A percentile compares a stretch with the other conserved stretches of the same genome.
Conservation (phyloP, 1,140 invertebrate species). For the Piezodorus guildinii region DNA sequence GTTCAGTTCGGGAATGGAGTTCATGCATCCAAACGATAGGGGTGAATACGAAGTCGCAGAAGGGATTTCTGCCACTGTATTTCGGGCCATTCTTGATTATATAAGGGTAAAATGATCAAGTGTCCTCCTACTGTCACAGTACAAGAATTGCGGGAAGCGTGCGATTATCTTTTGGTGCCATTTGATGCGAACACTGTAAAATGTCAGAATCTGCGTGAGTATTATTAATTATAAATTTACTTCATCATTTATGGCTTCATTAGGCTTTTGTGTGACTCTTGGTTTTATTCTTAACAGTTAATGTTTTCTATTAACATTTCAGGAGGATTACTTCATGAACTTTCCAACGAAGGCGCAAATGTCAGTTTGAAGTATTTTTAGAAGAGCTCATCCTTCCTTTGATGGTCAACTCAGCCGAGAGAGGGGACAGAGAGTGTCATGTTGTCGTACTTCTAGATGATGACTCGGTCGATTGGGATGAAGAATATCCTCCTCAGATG, state of each 20-base stretch:
- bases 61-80: conserved; percentile 90
- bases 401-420: conserved; percentile 89
- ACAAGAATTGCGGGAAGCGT: conserved; percentile 92
- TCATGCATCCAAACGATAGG: conserved; percentile 84
- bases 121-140: conserved; percentile 62
- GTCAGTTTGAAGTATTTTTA: conserved; percentile 92
- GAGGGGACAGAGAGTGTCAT: conserved; percentile 79
- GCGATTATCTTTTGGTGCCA: conserved; percentile 95
- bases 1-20: conserved; percentile 90
- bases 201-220: conserved; percentile 86
- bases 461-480: conserved; percentile 96
- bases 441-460: conserved; percentile 93
- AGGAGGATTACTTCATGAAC: conserved; percentile 91
- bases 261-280: too few relatives aligned
- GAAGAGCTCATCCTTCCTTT: conserved; percentile 90
- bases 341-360: conserved; percentile 97
- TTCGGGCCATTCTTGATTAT: conserved; percentile 94
- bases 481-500: conserved; percentile 97
- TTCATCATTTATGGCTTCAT: too few relatives aligned
- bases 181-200: conserved; percentile 94
- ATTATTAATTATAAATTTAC: neutral
- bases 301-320: conserved; percentile 21
- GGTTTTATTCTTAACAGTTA: neutral
- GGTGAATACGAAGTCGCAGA: conserved; percentile 98
- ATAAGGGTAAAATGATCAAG: conserved; percentile 76